Base-by-base conservation (phyloP, 2,113 vertebrate genomes). In the Atlantisia rogersi region DNA sequence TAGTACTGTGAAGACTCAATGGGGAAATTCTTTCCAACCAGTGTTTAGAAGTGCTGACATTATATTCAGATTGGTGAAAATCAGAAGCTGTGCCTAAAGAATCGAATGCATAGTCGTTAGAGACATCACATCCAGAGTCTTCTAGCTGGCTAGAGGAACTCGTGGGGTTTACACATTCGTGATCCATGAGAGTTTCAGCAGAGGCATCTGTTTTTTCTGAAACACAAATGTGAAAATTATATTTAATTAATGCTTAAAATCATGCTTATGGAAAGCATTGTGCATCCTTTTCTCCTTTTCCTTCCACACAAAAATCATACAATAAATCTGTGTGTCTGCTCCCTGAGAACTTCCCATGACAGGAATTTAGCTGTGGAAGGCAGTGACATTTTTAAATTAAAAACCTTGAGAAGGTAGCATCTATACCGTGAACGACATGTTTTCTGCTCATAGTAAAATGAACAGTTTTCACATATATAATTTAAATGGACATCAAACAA, bases 71-170 rank as follows among this genome's bases (percentile, higher is more conserved):
- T 9, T 94, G 90, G 56, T 80, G 70, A 89, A 67, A 91, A 42
- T 92, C 84, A 78, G 95, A 95, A 52, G 82, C 64, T 44, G 9
- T 71, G 39, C 98, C 98, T 89, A 97, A 97, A 12, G 97, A 96
- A 86, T 98, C 96, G 3, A 88, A 97, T 22, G 76, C 86, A 39
- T 87, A 92, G 58, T 97, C 97, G 94, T 60, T 97, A 89, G 96
- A 98, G 63, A 98, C 93, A 77, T 97, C 98, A 84, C 98, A 98
- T 48, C 98, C 98, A 37, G 98, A 98, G 88, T 98, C 98, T 81
- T 98, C 96, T 62, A 97, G 63, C 31, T 94, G 89, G 82, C 55
- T 91, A 22, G 68, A 87, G 14, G 56, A 87, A 64, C 52, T 97
- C 50, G 67, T n/a, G 85, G 95, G 76, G 40, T 86, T 95, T 88